Conservation (phyloP, 1,140 invertebrate genomes). For the Brachionus calyciflorus region DNA sequence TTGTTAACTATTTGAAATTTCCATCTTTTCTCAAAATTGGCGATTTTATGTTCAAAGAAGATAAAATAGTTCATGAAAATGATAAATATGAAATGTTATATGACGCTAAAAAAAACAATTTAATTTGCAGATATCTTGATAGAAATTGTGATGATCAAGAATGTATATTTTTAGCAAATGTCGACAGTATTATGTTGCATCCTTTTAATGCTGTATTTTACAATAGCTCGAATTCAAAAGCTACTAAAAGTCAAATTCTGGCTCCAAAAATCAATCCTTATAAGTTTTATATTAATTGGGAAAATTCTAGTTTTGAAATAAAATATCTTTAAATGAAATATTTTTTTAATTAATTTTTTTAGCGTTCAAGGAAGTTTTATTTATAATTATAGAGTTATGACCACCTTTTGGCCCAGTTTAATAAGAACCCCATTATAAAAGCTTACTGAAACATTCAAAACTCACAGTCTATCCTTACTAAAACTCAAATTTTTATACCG, state of each 20-base stretch:
- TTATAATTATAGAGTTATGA: too few species aligned
- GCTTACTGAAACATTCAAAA: too few species aligned
- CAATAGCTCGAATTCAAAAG: conserved; percentile 13
- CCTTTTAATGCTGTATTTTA: conserved; percentile 8
- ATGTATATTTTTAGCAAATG: neutral
- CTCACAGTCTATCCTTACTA: too few species aligned
- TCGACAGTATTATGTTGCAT: conserved; percentile 16
- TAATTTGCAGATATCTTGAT: conserved; percentile 8
- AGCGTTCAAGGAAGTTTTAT: too few species aligned
- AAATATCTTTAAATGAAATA: neutral
- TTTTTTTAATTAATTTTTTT: too few species aligned
- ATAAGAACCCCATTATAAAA: too few species aligned
- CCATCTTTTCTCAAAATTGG: conserved; percentile 17
- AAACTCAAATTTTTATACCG: too few species aligned
- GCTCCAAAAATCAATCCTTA: neutral
- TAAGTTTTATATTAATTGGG: conserved; percentile 38
- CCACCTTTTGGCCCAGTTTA: too few species aligned
- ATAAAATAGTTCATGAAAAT: conserved; percentile 34
- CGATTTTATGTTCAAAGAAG: conserved; percentile 11
- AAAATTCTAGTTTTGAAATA: conserved; percentile 32
- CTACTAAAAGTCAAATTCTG: neutral
- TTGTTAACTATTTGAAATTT: conserved; percentile 20
- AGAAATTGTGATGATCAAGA: neutral
- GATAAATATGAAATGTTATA: neutral
- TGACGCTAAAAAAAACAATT: neutral